phyloP scores from a whole-genome alignment of 1,140 invertebrate genomes.

The Brachionus rotundiformis region DNA sequence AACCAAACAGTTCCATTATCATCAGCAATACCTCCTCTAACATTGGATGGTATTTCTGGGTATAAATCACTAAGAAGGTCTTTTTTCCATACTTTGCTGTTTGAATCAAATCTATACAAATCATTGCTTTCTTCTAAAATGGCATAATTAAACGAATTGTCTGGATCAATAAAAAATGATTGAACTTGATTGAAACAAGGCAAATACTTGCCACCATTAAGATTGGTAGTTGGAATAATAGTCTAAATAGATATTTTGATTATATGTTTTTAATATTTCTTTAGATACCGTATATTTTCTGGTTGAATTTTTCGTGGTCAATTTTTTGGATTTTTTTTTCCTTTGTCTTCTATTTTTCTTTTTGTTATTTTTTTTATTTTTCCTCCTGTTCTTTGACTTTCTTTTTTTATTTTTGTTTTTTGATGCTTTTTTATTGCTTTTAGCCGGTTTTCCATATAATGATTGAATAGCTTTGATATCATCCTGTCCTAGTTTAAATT shows the following conservation, averaged over 20 bases:
- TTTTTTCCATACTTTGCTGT: background rate
- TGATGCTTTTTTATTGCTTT: background rate
- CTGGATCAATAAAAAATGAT: slow-evolving; percentile 14
- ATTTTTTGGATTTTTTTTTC: background rate
- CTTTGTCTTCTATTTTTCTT: background rate
- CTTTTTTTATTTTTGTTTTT: background rate
- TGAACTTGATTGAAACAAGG: background rate
- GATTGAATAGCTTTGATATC: slow-evolving; percentile 59
- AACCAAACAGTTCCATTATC: slow-evolving; percentile 19
- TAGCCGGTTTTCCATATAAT: slow-evolving; percentile 56
- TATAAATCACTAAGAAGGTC: background rate
- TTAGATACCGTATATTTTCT: background rate
- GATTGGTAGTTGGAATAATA: background rate
- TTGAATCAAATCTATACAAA: background rate
- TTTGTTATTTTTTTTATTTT: background rate
- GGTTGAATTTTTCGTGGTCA: background rate
- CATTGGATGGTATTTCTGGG: background rate
- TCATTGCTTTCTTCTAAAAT: background rate
- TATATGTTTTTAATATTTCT: background rate
- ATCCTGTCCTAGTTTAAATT: slow-evolving; percentile 56
- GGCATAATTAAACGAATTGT: background rate
- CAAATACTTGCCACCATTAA: background rate
- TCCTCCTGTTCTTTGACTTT: background rate
- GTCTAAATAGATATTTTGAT: background rate
- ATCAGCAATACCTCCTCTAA: background rate